Conservation (phyloP, 2,888 invertebrate species). For the Buathra laborator region DNA sequence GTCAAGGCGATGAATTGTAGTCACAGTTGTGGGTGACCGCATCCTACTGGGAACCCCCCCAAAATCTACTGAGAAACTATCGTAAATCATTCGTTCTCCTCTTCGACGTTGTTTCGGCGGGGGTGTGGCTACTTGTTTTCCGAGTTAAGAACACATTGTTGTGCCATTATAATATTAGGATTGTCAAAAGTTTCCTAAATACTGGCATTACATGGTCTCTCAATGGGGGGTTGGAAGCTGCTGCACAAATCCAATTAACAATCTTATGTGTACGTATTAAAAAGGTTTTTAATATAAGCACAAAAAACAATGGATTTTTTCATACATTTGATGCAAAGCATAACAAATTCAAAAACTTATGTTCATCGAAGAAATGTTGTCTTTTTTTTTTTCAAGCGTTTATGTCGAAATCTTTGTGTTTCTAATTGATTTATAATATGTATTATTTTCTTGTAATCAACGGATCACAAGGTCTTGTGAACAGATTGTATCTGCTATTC, state of each 20-base stretch:
- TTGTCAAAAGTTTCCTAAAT: slow-evolving; percentile 36
- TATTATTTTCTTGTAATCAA: background rate
- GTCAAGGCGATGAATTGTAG: slow-evolving; percentile 9
- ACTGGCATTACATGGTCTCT: slow-evolving; percentile 13
- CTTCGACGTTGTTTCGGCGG: background rate
- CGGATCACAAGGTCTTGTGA: background rate
- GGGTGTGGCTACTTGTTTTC: slow-evolving; percentile 33
- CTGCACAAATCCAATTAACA: slow-evolving; percentile 6
- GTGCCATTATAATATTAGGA: slow-evolving; percentile 43
- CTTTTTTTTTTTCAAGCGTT: background rate
- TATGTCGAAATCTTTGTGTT: slow-evolving; percentile 12
- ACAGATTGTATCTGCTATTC: background rate
- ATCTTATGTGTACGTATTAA: background rate
- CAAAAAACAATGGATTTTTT: background rate
- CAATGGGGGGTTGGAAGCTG: background rate
- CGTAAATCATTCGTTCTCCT: slow-evolving; percentile 70
- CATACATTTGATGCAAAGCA: background rate
- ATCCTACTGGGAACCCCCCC: slow-evolving; percentile 68
- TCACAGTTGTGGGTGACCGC: slow-evolving; percentile 73
- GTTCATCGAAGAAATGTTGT: background rate
- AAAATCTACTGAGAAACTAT: slow-evolving; percentile 71
- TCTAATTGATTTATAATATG: slow-evolving; percentile 34
- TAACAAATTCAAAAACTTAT: background rate
- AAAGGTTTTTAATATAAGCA: background rate
- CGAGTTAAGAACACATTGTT: slow-evolving; percentile 32